Percentiles rank a stretch among this genome's conserved stretches.
phyloP scores from a whole-genome alignment of 1,140 invertebrate species.

The Varroa destructor region DNA sequence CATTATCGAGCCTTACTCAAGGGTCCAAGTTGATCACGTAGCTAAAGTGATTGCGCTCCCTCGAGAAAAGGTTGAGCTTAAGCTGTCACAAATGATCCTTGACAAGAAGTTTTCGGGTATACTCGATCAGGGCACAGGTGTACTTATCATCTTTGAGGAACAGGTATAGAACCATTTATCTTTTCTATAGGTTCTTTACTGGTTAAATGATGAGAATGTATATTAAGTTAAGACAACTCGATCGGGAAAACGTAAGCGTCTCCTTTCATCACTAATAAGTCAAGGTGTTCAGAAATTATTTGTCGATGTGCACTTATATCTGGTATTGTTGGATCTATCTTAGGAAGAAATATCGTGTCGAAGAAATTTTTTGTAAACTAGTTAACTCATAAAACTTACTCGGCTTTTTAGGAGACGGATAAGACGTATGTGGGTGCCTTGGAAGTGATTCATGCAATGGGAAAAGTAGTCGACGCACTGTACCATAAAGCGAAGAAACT shows the following conservation, averaged over 20 bases:
- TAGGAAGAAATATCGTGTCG: no score
- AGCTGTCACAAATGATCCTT: slow-evolving; percentile 98
- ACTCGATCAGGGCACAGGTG: slow-evolving; percentile 91
- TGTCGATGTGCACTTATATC: no score
- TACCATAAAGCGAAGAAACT: slow-evolving; percentile 97
- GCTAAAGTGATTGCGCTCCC: slow-evolving; percentile 34
- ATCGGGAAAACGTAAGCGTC: no score
- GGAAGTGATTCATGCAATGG: slow-evolving; percentile 95
- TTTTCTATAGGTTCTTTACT: no score
- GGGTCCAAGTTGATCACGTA: slow-evolving; percentile 55
- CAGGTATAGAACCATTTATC: slow-evolving; percentile 41
- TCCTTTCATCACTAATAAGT: no score
- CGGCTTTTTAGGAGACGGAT: slow-evolving; percentile 50
- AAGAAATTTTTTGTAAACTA: no score
- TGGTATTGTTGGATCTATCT: no score
- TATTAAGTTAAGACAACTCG: no score
- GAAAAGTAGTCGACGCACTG: slow-evolving; percentile 93
- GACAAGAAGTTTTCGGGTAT: slow-evolving; percentile 93
- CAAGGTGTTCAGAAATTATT: no score
- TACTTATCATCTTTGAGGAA: slow-evolving; percentile 93
- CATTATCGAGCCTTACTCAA: slow-evolving; percentile 96
- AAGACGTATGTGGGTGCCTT: slow-evolving; percentile 93
- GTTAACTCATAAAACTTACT: no score
- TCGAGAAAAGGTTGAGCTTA: slow-evolving; percentile 86
- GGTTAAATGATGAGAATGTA: no score